Percentiles rank a stretch among this genome's conserved stretches.
Conservation (phyloP, 2,888 invertebrate species). For the Polydrusus pterygomalis region DNA sequence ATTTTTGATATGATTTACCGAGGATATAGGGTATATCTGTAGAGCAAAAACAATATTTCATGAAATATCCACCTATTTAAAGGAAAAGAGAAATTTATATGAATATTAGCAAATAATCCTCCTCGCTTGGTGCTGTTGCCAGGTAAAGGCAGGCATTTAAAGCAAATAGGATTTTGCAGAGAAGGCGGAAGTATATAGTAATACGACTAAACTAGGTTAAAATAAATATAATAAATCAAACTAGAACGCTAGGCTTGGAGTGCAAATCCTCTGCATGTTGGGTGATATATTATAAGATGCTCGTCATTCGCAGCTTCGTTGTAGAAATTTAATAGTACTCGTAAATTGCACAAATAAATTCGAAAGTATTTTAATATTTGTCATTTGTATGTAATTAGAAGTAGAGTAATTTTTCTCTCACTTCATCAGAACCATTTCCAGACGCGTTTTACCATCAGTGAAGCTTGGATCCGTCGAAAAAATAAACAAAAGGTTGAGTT, state of each 20-base stretch:
- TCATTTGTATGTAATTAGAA: too few species aligned
- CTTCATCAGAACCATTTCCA: too few species aligned
- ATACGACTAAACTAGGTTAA: conserved; percentile 22
- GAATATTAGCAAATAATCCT: conserved; percentile 18
- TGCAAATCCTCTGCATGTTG: conserved; percentile 12
- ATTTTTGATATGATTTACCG: too few species aligned
- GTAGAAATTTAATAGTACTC: not conserved
- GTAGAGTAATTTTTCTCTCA: too few species aligned
- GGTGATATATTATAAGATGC: conserved; percentile 14
- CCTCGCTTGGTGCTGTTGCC: conserved; percentile 4
- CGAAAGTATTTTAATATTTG: too few species aligned
- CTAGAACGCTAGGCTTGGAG: conserved; percentile 17
- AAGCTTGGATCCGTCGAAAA: too few species aligned
- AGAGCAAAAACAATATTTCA: not conserved
- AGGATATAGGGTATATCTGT: not conserved
- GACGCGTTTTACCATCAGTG: too few species aligned
- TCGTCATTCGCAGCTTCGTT: conserved; percentile 18
- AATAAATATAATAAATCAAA: conserved; percentile 30
- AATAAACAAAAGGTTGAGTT: too few species aligned
- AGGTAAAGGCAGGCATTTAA: conserved; percentile 19
- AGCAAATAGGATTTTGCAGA: conserved; percentile 24
- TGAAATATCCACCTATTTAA: not conserved
- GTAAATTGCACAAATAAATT: not conserved
- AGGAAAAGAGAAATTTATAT: conserved; percentile 5
- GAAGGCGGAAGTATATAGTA: conserved; percentile 22